Base-by-base conservation (phyloP, 2,797 vertebrate species). In the Sebastes umbrosus region DNA sequence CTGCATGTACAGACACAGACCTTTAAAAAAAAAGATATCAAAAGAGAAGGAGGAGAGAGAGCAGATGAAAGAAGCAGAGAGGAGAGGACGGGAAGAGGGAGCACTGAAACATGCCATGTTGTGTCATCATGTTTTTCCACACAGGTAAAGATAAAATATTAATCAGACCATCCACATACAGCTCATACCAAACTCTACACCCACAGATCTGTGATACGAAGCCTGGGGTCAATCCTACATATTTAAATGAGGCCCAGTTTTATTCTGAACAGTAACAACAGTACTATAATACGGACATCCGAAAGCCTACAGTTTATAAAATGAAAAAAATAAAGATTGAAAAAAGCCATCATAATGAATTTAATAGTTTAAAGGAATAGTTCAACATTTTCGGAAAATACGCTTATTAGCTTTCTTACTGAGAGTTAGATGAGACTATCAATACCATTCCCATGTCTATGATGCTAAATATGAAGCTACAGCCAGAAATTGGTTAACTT, bases 81-180 rank as follows among this genome's bases (percentile, higher is more conserved):
- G 77, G 34, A 73, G 34, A 52, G 52, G 52, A 70, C 68, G 60
- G 69, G 63, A 63, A 66, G 70, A 83, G 65, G 59, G 65, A 71
- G 60, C 52, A 64, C 65, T 32, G 39, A 34, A 78, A 85, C 59
- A 58, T 78, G 69, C 10, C 59, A 32, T 80, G 63, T 75, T 69
- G 71, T 82, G 75, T 58, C 83, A 63, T 83, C 69, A 72, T 63
- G 75, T 88, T 46, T 46, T 78, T 75, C 79, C 75, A 77, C 67
- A 69, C 64, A 70, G 65, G 80, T 77, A 60, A 59, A 78, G 34
- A 86, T 89, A 16, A 89, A 88, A 88, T 88, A 91, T 89, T 84
- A 79, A 93, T 90, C 80, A 8, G 2, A 76, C 72, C 46, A 60
- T 75, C 27, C 14, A 73, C 50, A 71, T 24, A 69, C 39, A 46